Conservation (phyloP, 2,113 vertebrate genomes). For the Oxyruncus cristatus region DNA sequence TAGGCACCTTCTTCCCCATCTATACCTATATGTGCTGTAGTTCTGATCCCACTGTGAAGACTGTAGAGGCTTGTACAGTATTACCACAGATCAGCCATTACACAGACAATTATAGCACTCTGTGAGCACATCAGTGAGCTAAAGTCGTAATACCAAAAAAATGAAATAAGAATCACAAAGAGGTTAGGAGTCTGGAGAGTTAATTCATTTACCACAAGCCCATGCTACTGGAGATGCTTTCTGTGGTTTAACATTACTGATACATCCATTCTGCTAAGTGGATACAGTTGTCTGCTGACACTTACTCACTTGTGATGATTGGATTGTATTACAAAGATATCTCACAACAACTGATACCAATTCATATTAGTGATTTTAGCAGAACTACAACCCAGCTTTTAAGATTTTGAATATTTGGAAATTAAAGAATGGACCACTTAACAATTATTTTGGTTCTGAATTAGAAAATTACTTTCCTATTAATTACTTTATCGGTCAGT, state of each 20-base stretch:
- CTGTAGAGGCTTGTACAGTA: background rate
- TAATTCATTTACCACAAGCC: conserved; percentile 10
- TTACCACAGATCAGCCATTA: background rate
- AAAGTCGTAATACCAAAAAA: background rate
- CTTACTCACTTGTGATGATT: background rate
- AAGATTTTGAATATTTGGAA: background rate
- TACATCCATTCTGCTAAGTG: conserved; percentile 1
- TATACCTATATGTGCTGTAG: rapidly evolving
- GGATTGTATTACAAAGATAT: background rate
- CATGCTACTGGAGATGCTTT: background rate
- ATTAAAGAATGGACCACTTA: background rate
- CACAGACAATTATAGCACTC: background rate
- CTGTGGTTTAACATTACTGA: background rate
- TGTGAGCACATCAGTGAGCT: background rate
- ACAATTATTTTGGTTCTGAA: background rate
- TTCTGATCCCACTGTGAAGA: background rate
- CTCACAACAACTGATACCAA: background rate
- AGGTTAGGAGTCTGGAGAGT: background rate
- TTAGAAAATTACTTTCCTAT: background rate
- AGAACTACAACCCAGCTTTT: background rate
- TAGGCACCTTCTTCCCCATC: background rate
- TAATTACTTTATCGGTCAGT: background rate
- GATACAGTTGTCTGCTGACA: background rate
- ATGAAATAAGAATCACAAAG: background rate
- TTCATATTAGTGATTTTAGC: background rate